Base-by-base conservation (phyloP, 2,113 vertebrate genomes). In the Semicossyphus pulcher region DNA sequence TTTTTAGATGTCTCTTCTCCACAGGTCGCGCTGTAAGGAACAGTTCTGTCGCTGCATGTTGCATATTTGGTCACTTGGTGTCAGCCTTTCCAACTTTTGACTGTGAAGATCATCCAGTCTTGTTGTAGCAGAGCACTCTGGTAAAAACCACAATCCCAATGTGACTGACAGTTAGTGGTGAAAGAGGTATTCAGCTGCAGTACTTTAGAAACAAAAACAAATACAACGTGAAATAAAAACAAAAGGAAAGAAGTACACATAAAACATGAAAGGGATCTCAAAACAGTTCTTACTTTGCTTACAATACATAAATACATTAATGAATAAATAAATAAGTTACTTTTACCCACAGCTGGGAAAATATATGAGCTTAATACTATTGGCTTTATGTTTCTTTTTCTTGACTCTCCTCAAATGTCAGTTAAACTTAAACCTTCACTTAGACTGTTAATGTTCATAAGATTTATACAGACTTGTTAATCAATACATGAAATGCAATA, bases 41-140 rank as follows among this genome's bases (percentile, higher is more conserved):
- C 9, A 7, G n/a, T 28, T 10, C 18, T 45, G 14, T 0, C 71
- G 8, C 32, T 85, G 71, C 21, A 47, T 10, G 31, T 70, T 78
- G 60, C 4, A 18, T 10, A 9, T 79, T 36, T 51, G 23, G 60
- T 57, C 73, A 70, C 66, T 72, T 67, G 82, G 61, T 77, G 86
- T 80, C 81, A 86, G 57, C 25, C 80, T 83, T 80, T 57, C 2
- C 53, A 62, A 25, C 21, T 23, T 18, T 36, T n/a, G 74, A 37
- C 2, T 12, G 16, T 31, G 0, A 54, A 5, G 39, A 16, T 7
- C 10, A 42, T 6, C 15, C 7, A 28, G 39, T 16, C 39, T 16
- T 39, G 1, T 16, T 39, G 1, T 37, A 11, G 6, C 25, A 32
- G 18, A 36, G 28, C 18, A 41, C 37, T n/a, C n/a, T n/a, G n/a